phyloP scores from a whole-genome alignment of 2,113 vertebrate genomes.

The Diphyllodes magnificus region DNA sequence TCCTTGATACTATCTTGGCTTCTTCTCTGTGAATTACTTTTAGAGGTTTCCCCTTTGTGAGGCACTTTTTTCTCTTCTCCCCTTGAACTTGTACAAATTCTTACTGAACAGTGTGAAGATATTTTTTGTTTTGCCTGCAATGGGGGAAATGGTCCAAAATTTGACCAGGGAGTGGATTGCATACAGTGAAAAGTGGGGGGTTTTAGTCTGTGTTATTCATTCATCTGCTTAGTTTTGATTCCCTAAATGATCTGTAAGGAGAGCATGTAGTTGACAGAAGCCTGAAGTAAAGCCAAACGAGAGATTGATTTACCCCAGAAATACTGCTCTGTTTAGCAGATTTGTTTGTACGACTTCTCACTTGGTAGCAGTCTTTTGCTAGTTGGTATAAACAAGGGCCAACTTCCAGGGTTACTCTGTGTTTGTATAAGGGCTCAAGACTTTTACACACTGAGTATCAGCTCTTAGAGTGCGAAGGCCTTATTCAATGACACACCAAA shows the following conservation, averaged over 20 bases:
- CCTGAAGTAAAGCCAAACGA: conserved; percentile 22
- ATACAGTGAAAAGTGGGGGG: not conserved
- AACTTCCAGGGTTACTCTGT: not conserved
- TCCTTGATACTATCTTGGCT: not conserved
- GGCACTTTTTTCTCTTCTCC: not conserved
- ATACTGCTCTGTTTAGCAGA: not conserved
- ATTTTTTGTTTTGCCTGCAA: not conserved
- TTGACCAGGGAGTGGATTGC: not conserved
- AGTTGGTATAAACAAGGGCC: not conserved
- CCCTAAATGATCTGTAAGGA: not conserved
- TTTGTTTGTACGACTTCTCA: not conserved
- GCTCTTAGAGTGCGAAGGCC: not conserved
- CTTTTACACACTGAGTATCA: not conserved
- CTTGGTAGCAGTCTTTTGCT: conserved; percentile 13
- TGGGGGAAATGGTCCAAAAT: not conserved
- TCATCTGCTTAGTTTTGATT: not conserved
- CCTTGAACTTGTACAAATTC: not conserved
- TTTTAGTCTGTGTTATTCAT: not conserved
- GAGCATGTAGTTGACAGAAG: not conserved
- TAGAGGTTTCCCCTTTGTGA: not conserved
- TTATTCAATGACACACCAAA: not conserved
- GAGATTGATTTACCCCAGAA: not conserved
- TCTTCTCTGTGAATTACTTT: not conserved
- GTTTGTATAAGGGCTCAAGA: not conserved
- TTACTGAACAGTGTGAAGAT: not conserved